Evolutionary conservation across 2,113 vertebrate species (phyloP).

Genomic region (Atractosteus spatula): DNA sequence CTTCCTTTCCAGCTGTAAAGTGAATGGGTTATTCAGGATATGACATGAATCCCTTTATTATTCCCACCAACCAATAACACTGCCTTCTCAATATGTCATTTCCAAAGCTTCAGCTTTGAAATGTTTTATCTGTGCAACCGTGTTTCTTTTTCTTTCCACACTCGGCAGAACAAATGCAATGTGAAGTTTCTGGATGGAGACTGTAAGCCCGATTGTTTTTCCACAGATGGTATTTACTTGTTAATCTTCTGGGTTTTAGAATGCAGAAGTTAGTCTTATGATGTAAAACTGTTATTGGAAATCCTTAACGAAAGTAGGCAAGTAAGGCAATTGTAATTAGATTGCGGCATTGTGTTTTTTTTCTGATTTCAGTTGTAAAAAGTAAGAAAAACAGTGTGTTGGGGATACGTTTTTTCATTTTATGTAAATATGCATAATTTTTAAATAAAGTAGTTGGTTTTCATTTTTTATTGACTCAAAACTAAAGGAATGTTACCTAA

Average conservation of each 20-base stretch:
- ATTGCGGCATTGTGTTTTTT: conserved; percentile 46
- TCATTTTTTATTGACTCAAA: conserved; percentile 52
- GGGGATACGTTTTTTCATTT: conserved; percentile 30
- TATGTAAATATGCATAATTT: conserved; percentile 57
- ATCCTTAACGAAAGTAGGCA: conserved; percentile 12
- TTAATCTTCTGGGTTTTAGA: conserved; percentile 73
- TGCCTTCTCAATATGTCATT: neutral
- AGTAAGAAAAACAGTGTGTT: conserved; percentile 45
- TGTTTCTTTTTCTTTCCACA: conserved; percentile 38
- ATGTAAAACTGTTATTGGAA: conserved; percentile 30
- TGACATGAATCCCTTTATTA: conserved; percentile 22
- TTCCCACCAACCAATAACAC: neutral
- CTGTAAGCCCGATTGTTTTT: conserved; percentile 60
- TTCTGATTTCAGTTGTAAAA: conserved; percentile 71
- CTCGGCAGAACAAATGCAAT: conserved; percentile 40
- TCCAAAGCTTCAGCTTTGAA: neutral
- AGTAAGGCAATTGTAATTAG: conserved; percentile 28
- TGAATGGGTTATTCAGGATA: conserved; percentile 32
- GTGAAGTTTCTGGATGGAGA: conserved; percentile 66
- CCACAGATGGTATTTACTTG: conserved; percentile 71
- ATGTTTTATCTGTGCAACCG: conserved; percentile 17
- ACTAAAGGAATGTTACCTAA: conserved; percentile 8
- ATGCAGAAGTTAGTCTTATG: conserved; percentile 25
- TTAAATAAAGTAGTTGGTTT: conserved; percentile 69
- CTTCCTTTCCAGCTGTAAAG: conserved; percentile 25